Evolutionary conservation across 1,140 invertebrate species (phyloP), one percentile per base, ranked within the genome.

Genomic region (Euborellia annulipes): DNA sequence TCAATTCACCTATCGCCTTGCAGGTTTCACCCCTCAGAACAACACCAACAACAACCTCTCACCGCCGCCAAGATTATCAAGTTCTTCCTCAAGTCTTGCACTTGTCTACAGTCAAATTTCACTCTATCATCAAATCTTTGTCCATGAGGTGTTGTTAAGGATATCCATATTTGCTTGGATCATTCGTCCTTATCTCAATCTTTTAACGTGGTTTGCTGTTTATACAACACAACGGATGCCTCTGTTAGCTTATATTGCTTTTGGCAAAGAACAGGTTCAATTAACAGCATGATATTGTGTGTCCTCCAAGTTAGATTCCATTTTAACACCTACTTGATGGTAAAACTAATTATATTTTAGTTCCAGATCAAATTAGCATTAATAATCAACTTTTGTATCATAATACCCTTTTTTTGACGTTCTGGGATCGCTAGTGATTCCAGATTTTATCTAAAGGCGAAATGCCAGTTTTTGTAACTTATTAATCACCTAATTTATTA

Each of bases 131-230:
- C 66, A 70, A 36, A 13, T 62, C 2, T 59, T 61, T 11, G 62
- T 67, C 1, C 64, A 69, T 30, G 53, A 53, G 13, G 60, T 67
- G 43, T 43, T 46, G 43, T 16, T 36, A 36, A 17, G 16, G 13
- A 8, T 20, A n/a, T 27, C 36, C 11, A n/a, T n/a, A n/a, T n/a
- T n/a, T n/a, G n/a, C n/a, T n/a, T 37, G 22, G 43, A 36, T 68
- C 58, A 56, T 68, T 54, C 56, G 65, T 0, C 47, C 50, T 0
- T 46, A 62, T 19, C 59, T 70, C n/a, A 72, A 72, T 41, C 44
- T 45, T 21, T 47, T 58, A 23, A 64, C 68, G 60, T 62, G 59
- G 49, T 34, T 64, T 0, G 52, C 64, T 0, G 55, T 71, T 14
- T 63, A 56, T 27, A 37, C 65, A 0, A 60, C 62, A 0, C 54